Percentiles rank a stretch among this genome's conserved stretches.
Conservation (phyloP, 2,888 invertebrate species). For the Galeruca laticollis region DNA sequence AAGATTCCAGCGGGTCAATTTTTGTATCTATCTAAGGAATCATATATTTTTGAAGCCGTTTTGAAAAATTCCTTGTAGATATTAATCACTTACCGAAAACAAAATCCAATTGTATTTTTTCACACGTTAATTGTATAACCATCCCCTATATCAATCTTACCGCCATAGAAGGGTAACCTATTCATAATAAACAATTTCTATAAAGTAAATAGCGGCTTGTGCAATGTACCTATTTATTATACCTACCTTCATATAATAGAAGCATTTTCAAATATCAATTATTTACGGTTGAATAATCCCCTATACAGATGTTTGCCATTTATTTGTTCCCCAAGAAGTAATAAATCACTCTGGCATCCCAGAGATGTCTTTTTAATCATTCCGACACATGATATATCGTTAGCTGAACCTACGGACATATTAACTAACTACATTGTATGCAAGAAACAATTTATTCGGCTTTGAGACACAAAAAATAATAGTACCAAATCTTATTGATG, state of each 20-base stretch:
- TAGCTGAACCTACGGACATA: not conserved
- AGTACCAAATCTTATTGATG: too few relatives aligned
- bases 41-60: too few relatives aligned
- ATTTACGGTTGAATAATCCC: constrained; percentile 5
- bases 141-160: not conserved
- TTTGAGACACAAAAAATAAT: too few relatives aligned
- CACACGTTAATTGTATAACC: too few relatives aligned
- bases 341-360: constrained; percentile 25
- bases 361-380: not conserved
- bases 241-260: not conserved
- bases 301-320: constrained; percentile 28
- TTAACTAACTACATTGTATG: not conserved
- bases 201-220: too few relatives aligned
- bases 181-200: too few relatives aligned
- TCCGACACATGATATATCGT: not conserved
- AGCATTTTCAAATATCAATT: not conserved
- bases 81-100: too few relatives aligned
- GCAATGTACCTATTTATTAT: too few relatives aligned
- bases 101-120: too few relatives aligned
- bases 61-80: too few relatives aligned
- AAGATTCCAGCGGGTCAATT: too few relatives aligned
- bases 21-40: too few relatives aligned
- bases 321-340: constrained; percentile 8
- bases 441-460: not conserved
- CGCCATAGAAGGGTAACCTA: not conserved